A percentile compares a stretch with the other conserved stretches of the same genome.
These are phyloP conservation scores for Protonibea diacanthus DNA, from an alignment of 2,797 vertebrate genomes.

Conservation along the genomic window DNA sequence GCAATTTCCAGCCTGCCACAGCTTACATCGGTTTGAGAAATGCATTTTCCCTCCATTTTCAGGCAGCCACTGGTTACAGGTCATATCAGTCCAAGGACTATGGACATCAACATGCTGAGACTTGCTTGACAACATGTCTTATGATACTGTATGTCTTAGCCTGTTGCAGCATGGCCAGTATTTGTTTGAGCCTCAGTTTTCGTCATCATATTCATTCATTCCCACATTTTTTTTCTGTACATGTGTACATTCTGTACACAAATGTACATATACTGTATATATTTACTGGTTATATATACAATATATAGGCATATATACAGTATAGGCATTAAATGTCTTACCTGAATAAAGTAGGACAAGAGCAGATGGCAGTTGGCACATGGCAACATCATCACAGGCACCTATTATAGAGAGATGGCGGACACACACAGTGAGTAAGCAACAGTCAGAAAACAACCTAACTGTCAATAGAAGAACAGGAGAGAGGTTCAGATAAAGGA, in stretches of 20 bases:
- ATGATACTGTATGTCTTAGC: background rate
- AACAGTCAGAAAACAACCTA: conserved; percentile 40
- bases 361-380: conserved; percentile 67
- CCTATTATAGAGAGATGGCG: conserved; percentile 58
- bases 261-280: background rate
- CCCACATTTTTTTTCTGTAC: background rate
- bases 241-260: background rate
- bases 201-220: background rate
- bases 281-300: background rate
- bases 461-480: conserved; percentile 26
- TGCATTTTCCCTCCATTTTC: background rate
- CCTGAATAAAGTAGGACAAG: conserved; percentile 55
- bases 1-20: background rate
- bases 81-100: background rate
- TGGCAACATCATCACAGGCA: conserved; percentile 72
- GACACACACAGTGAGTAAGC: conserved; percentile 43
- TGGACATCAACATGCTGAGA: background rate
- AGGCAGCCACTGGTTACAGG: background rate
- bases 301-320: background rate
- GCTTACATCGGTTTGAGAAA: background rate
- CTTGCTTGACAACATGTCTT: background rate
- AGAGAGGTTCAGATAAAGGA: conserved; percentile 35
- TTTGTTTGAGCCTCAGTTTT: background rate
- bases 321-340: conserved; percentile 47
- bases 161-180: background rate